phyloP scores from a whole-genome alignment of 2,888 invertebrate species.

The Oxycera nigricornis region DNA sequence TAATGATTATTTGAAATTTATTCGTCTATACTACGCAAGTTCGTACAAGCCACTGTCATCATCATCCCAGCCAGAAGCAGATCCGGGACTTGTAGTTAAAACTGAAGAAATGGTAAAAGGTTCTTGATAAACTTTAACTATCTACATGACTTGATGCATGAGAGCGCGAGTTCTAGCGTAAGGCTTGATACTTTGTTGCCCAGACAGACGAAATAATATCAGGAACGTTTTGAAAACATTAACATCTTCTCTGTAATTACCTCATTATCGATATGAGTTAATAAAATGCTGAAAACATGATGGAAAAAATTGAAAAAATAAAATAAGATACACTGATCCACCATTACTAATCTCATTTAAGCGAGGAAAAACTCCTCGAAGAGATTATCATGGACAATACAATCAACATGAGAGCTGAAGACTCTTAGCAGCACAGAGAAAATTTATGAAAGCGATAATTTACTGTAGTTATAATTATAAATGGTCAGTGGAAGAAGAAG shows the following conservation, averaged over 20 bases:
- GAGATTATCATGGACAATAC: not conserved
- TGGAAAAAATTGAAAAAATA: slow-evolving; percentile 11
- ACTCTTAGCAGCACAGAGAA: not conserved
- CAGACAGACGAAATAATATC: not conserved
- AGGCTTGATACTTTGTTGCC: not conserved
- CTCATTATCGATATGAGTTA: slow-evolving; percentile 35
- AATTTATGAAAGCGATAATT: slow-evolving; percentile 38
- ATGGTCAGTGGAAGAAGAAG: not conserved
- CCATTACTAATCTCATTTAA: slow-evolving; percentile 8
- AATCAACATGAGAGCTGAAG: not conserved
- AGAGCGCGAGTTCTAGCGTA: not conserved
- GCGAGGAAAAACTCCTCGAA: not conserved
- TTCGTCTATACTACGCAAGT: slow-evolving; percentile 7
- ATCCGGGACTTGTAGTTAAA: too few relatives aligned
- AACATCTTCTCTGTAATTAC: slow-evolving; percentile 25
- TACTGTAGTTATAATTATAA: slow-evolving; percentile 32
- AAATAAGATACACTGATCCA: slow-evolving; percentile 5
- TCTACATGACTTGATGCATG: not conserved
- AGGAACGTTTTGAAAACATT: not conserved
- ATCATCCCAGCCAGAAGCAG: not conserved
- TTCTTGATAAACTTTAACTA: not conserved
- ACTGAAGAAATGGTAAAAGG: not conserved
- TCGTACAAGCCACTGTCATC: not conserved
- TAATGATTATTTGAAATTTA: slow-evolving; percentile 38
- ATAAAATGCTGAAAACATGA: slow-evolving; percentile 25